A percentile compares a stretch with the other conserved stretches of the same genome.
Evolutionary conservation across 2,888 invertebrate species (phyloP).

Genomic region (Falcaria lacertinaria): DNA sequence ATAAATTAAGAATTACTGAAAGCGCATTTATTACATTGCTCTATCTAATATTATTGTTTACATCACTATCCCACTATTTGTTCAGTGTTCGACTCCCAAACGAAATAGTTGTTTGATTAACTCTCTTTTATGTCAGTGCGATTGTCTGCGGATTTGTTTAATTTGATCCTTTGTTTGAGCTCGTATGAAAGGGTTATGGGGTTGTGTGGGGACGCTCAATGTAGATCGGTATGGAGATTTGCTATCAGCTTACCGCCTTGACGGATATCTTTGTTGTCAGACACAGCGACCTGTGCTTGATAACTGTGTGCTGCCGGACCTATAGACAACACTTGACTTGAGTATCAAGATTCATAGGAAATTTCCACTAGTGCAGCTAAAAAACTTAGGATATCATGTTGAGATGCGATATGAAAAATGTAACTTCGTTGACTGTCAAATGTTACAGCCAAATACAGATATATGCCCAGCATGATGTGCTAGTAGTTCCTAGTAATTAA

Average conservation of each 20-base stretch:
- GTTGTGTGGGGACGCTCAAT: slow-evolving; percentile 55
- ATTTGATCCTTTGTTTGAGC: slow-evolving; percentile 76
- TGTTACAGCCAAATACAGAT: no score
- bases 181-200: slow-evolving; percentile 17
- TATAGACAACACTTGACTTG: background rate
- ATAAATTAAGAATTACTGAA: no score
- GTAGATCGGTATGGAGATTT: slow-evolving; percentile 54
- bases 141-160: slow-evolving; percentile 76
- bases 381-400: no score
- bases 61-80: slow-evolving; percentile 35
- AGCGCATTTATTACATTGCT: no score
- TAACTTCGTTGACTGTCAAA: no score
- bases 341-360: slow-evolving; percentile 2
- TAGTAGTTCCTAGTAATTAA: no score
- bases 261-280: slow-evolving; percentile 63
- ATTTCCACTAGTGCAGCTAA: no score
- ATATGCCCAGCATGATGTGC: no score
- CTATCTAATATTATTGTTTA: no score
- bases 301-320: slow-evolving; percentile 8
- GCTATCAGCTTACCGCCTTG: slow-evolving; percentile 41
- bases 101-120: slow-evolving; percentile 75
- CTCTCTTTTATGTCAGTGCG: slow-evolving; percentile 73
- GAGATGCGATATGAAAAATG: no score
- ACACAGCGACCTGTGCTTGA: slow-evolving; percentile 59
- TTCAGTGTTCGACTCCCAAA: slow-evolving; percentile 26